Percentiles rank a stretch among this genome's conserved stretches.
Evolutionary conservation across 2,888 invertebrate genomes (phyloP).

Genomic region (Noctuana brunneofusca): DNA sequence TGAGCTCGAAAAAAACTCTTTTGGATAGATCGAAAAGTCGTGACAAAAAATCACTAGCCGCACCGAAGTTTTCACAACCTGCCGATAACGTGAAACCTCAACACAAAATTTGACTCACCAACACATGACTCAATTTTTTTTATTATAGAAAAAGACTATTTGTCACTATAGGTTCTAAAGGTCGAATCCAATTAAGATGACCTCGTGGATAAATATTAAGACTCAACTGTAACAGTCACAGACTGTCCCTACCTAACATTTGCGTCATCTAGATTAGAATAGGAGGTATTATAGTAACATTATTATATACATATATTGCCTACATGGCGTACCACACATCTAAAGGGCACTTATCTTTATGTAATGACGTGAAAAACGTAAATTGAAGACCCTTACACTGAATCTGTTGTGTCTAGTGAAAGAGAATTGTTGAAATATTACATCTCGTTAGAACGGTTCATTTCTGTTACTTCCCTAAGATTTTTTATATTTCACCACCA

Average conservation of each 20-base stretch:
- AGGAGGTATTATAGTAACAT: background rate
- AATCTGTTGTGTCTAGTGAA: constrained; percentile 32
- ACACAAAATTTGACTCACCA: too few species aligned
- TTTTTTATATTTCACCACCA: constrained; percentile 5
- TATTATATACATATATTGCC: background rate
- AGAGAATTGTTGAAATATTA: constrained; percentile 31
- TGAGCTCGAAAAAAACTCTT: constrained; percentile 20
- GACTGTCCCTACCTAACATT: too few species aligned
- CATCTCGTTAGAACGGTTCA: constrained; percentile 29
- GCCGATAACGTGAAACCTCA: too few species aligned
- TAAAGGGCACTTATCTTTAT: constrained; percentile 30
- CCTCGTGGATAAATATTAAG: too few species aligned
- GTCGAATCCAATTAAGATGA: too few species aligned
- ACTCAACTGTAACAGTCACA: too few species aligned
- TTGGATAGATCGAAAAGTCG: background rate
- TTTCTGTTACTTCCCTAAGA: constrained; percentile 7
- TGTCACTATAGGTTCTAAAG: too few species aligned
- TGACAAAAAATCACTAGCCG: constrained; percentile 16
- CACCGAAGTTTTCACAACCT: constrained; percentile 1
- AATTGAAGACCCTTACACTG: constrained; percentile 33
- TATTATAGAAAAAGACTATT: too few species aligned
- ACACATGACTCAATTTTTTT: too few species aligned
- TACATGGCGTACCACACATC: constrained; percentile 9
- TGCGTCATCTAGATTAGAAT: too few species aligned
- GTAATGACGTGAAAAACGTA: constrained; percentile 32